These are phyloP conservation scores for Tenebrosternarchus preto DNA, from an alignment of 2,113 vertebrate species.

Conservation along the genomic window DNA sequence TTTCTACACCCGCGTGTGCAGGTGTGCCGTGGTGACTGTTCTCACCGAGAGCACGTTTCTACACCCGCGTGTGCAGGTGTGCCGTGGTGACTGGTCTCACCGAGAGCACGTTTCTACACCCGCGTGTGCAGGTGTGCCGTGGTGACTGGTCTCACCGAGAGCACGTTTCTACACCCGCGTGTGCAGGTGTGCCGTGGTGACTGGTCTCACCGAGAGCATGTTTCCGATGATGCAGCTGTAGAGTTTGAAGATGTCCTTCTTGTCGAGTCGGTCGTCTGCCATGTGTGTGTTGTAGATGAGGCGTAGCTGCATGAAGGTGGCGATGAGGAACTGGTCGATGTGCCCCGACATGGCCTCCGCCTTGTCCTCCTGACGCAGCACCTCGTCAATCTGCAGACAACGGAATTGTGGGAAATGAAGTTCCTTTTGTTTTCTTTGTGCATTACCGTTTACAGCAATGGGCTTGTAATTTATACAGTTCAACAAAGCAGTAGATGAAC, in stretches of 20 bases:
- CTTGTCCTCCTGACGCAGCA: slow-evolving; percentile 94
- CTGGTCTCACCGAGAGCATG: slow-evolving; percentile 90
- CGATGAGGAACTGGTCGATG: slow-evolving; percentile 97
- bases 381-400: slow-evolving; percentile 87
- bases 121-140: no score
- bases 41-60: no score
- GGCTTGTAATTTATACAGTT: no score
- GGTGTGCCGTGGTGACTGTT: no score
- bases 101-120: no score
- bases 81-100: no score
- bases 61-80: no score
- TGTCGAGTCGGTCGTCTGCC: slow-evolving; percentile 93
- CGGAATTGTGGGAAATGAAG: neutral
- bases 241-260: slow-evolving; percentile 91
- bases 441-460: no score
- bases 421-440: neutral
- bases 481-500: no score
- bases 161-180: slow-evolving; percentile 86
- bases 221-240: slow-evolving; percentile 99
- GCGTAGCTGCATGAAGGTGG: slow-evolving; percentile 95
- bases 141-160: slow-evolving; percentile 81
- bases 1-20: no score
- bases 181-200: no score
- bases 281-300: slow-evolving; percentile 95
- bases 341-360: slow-evolving; percentile 98